A percentile compares a stretch with the other conserved stretches of the same genome.
Evolutionary conservation across 2,113 vertebrate species (phyloP).

Genomic region (Megatriorchis doriae): DNA sequence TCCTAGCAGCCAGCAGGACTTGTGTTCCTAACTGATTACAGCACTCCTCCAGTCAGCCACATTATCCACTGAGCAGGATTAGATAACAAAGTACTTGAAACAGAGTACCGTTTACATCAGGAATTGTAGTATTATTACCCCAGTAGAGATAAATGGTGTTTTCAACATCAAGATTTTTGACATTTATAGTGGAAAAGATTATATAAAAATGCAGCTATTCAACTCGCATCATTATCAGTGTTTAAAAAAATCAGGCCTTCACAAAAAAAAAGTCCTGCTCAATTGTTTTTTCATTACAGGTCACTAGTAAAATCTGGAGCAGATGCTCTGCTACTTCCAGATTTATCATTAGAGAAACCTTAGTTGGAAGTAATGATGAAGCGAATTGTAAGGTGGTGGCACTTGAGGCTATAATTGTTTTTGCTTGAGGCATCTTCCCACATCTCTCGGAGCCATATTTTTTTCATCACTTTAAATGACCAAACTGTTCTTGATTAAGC

Average conservation of each 20-base stretch:
- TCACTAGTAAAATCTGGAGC: not conserved
- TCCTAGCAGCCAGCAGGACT: not conserved
- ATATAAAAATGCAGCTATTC: not conserved
- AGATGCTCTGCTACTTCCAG: not conserved
- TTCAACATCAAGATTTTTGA: not conserved
- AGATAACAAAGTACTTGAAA: not conserved
- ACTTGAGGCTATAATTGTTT: not conserved
- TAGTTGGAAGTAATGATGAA: not conserved
- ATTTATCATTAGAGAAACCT: not conserved
- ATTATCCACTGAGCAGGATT: conserved; percentile 8
- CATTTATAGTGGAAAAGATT: not conserved
- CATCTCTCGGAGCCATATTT: not conserved
- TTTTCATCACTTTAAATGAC: not conserved
- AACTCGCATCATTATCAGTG: not conserved
- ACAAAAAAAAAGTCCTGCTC: not conserved
- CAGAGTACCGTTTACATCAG: not conserved
- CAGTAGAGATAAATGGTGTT: not conserved
- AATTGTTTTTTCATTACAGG: not conserved
- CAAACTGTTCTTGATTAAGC: not conserved
- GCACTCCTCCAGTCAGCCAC: not conserved
- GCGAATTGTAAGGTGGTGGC: not conserved
- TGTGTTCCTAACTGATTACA: not conserved
- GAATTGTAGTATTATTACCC: not conserved
- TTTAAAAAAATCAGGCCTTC: not conserved
- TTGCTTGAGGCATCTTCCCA: not conserved